A percentile compares a stretch with the other conserved stretches of the same genome.
These are phyloP conservation scores for Drosophila prostipennis DNA, from an alignment of 2,888 invertebrate species.

Conservation along the genomic window DNA sequence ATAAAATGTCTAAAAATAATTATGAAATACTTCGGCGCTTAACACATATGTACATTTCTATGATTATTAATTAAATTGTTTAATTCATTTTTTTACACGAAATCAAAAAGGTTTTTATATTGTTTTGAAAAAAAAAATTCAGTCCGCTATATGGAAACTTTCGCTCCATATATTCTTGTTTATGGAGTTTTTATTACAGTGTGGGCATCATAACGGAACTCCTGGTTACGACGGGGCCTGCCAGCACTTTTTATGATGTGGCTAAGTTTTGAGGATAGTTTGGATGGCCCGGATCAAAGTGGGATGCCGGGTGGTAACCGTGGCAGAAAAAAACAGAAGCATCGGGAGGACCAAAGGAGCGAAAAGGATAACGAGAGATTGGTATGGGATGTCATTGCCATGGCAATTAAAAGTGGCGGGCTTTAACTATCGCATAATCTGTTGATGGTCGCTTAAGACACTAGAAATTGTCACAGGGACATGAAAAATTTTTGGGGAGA, in stretches of 20 bases:
- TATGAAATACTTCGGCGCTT: no score
- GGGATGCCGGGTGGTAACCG: background rate
- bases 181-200: conserved; percentile 3
- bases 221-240: conserved; percentile 54
- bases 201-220: conserved; percentile 64
- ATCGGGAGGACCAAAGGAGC: background rate
- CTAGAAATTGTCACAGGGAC: conserved; percentile 26
- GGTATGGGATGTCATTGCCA: conserved; percentile 59
- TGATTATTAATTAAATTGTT: no score
- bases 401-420: conserved; percentile 72
- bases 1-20: no score
- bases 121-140: no score
- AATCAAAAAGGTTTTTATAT: no score
- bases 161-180: background rate
- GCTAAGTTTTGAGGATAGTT: conserved; percentile 59
- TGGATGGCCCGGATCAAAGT: conserved; percentile 22
- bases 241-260: conserved; percentile 70
- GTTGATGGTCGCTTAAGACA: conserved; percentile 65
- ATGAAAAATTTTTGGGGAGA: conserved; percentile 5
- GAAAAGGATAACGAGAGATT: conserved; percentile 22
- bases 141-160: no score
- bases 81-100: no score
- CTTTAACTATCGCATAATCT: conserved; percentile 68
- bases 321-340: conserved; percentile 6
- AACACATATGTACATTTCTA: no score